Evolutionary conservation across 1,140 invertebrate genomes (phyloP), one percentile per base, ranked within the genome.

Genomic region (Orchestia grillus): DNA sequence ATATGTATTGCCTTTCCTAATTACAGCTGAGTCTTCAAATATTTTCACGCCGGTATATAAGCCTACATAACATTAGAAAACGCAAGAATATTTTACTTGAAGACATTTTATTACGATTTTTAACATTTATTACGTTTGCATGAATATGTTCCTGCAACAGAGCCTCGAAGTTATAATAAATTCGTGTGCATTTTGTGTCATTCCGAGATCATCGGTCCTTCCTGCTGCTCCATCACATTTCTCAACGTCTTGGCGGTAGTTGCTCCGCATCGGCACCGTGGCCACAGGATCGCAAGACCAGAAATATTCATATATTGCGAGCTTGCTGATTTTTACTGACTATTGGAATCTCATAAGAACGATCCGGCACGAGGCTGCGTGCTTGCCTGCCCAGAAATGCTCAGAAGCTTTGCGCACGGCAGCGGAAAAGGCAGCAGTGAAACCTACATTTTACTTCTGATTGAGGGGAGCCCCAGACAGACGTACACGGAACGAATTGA

Each of bases 281-380:
- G 62, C 62, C 62, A 36, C 62, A 77, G 28, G 62, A 77, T 77
- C 62, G 62, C 62, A 23, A 77, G 62, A 77, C 62, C 28, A 36
- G 62, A 77, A 77, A 77, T 77, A 77, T 77, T 77, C 62, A 77
- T 77, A 77, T 77, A 77, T 77, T 77, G 62, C 62, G 62, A 77
- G 62, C 62, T 77, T 77, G 62, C 62, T 77, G 62, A 77, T 77
- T 77, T 77, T 77, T 77, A 77, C 62, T 77, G 62, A 77, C 62
- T 77, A 77, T 77, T 77, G 62, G 62, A 77, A 77, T 23, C 62
- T 77, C 62, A 77, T 77, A 77, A 77, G 62, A 77, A 77, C 62
- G 62, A 77, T 77, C 62, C 28, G 62, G 62, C 62, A 77, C 36
- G 62, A 15, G 62, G 36, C 62, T 36, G 62, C 62, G 62, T 77